These are phyloP conservation scores for Serranus cabrilla DNA, from an alignment of 2,797 vertebrate species.

Conservation along the genomic window DNA sequence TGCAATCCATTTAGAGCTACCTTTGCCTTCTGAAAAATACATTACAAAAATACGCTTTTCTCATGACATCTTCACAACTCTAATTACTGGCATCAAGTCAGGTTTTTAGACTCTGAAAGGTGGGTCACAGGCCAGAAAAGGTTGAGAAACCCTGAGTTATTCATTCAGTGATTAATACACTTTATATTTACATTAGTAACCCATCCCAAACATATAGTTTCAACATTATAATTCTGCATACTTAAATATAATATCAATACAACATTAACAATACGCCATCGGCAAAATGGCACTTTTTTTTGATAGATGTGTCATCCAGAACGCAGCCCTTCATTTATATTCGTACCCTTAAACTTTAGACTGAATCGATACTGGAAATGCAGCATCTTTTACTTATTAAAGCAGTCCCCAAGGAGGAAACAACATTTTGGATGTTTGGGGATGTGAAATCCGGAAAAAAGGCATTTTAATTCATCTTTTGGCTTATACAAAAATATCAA, in stretches of 20 bases:
- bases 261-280: slow-evolving; percentile 2
- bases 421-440: neutral
- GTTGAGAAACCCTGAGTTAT: slow-evolving; percentile 37
- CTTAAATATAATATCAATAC: neutral
- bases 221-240: neutral
- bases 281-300: neutral
- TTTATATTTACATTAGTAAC: slow-evolving; percentile 9
- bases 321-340: neutral
- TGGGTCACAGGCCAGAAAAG: slow-evolving; percentile 1
- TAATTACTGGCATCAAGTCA: neutral
- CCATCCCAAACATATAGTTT: neutral
- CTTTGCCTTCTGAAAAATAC: neutral
- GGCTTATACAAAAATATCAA: neutral
- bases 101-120: neutral
- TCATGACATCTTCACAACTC: neutral
- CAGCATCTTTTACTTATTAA: neutral
- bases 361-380: neutral
- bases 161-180: neutral
- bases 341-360: neutral
- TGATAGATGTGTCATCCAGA: neutral
- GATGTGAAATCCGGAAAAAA: neutral
- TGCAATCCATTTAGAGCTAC: neutral
- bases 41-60: neutral
- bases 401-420: neutral
- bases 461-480: neutral